phyloP scores from a whole-genome alignment of 2,888 invertebrate genomes.

The Biston betularia region DNA sequence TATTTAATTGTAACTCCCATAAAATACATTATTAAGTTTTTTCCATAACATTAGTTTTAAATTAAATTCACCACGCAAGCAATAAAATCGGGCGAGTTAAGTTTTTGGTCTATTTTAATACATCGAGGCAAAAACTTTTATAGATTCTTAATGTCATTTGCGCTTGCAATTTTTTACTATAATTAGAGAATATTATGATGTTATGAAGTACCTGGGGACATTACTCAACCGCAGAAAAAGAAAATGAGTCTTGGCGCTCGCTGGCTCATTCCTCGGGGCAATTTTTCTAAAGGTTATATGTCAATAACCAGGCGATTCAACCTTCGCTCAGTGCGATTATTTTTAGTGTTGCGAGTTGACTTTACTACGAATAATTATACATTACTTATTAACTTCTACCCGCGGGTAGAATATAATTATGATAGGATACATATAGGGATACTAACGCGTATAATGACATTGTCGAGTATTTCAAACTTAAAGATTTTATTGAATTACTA shows the following conservation, averaged over 20 bases:
- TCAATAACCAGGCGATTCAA: slow-evolving; percentile 70
- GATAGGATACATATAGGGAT: too few relatives aligned
- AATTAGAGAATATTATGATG: slow-evolving; percentile 24
- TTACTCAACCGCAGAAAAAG: slow-evolving; percentile 30
- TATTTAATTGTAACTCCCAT: too few relatives aligned
- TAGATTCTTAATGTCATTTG: slow-evolving; percentile 27
- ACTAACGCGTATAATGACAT: too few relatives aligned
- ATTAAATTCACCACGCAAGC: slow-evolving; percentile 19
- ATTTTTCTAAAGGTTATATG: slow-evolving; percentile 80
- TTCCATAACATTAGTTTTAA: neutral
- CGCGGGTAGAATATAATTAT: too few relatives aligned
- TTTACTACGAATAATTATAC: neutral
- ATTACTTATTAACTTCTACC: too few relatives aligned
- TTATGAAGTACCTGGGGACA: slow-evolving; percentile 15
- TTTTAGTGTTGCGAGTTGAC: slow-evolving; percentile 16
- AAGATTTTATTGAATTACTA: too few relatives aligned
- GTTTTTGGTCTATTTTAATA: slow-evolving; percentile 14
- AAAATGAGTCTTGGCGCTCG: slow-evolving; percentile 31
- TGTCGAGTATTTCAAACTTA: too few relatives aligned
- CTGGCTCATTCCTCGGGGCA: slow-evolving; percentile 50
- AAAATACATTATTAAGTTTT: too few relatives aligned
- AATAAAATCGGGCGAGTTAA: slow-evolving; percentile 7
- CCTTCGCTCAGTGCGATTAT: slow-evolving; percentile 43
- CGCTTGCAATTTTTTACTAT: slow-evolving; percentile 23
- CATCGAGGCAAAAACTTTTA: slow-evolving; percentile 23